Evolutionary conservation across 2,113 vertebrate genomes (phyloP).

Genomic region (Empidonax alnorum): DNA sequence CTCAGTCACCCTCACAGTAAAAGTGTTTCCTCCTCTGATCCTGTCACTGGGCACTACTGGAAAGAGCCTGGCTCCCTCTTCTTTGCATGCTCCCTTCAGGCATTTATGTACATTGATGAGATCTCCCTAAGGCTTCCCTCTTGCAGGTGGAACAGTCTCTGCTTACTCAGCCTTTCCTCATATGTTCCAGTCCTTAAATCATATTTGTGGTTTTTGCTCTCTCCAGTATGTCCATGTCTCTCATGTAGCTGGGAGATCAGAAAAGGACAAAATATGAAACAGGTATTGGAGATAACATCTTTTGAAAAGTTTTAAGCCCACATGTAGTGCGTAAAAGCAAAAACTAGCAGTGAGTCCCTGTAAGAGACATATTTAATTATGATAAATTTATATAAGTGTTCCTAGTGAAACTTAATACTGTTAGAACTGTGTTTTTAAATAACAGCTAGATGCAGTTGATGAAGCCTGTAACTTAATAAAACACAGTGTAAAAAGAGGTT

Average conservation of each 20-base stretch:
- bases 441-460: background rate
- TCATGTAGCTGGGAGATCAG: background rate
- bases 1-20: background rate
- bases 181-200: background rate
- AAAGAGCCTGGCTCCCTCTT: background rate
- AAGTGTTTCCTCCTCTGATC: background rate
- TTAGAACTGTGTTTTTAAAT: background rate
- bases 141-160: background rate
- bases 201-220: background rate
- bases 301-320: background rate
- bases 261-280: background rate
- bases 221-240: background rate
- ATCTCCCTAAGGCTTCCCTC: background rate
- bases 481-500: background rate
- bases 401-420: background rate
- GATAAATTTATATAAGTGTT: background rate
- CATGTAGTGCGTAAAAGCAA: background rate
- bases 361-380: background rate
- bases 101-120: background rate
- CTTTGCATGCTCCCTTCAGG: background rate
- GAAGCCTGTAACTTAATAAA: background rate
- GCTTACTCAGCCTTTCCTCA: background rate
- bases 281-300: background rate
- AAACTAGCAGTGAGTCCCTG: background rate
- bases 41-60: background rate